Base-by-base conservation (phyloP, 2,113 vertebrate genomes). In the Melanotaenia duboulayi region DNA sequence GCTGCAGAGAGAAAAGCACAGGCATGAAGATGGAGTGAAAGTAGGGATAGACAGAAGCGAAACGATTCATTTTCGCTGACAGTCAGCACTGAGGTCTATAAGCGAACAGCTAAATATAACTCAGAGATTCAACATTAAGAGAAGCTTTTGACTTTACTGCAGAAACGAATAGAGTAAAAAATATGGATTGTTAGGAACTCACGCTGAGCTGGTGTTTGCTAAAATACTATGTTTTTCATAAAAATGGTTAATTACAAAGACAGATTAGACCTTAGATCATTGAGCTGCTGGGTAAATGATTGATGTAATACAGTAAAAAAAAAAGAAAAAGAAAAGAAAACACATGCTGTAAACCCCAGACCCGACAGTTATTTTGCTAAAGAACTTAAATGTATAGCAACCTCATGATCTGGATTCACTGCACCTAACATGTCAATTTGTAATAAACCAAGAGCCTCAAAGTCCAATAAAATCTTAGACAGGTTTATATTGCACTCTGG, bases 31-130 rank as follows among this genome's bases (percentile, higher is more conserved):
- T 72, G 76, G 78, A 90, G 87, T 25, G 84, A 85, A 87, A 74
- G 81, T 77, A 63, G 84, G 74, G 82, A 90, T 75, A 84, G 86
- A 87, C 89, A 70, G 85, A 83, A 87, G 85, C 60, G 87, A 90
- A 87, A 89, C 89, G 84, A 90, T 90, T 92, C 84, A 89, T 92
- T 91, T 90, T 89, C 75, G 80, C 90, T 92, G 90, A 92, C 90
- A 91, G 87, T 91, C 90, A 89, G 90, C 87, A 83, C 82, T 65
- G 86, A 85, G 86, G 92, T 90, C 87, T 83, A 90, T 90, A 90
- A 90, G 87, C 70, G 84, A 90, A 79, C 35, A 11, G 84, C 90
- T 92, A 91, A 91, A 92, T 90, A 88, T 90, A 92, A 86, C 90
- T 76, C 76, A 65, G 73, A 78, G 83, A 90, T 91, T 90, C 85